Conservation (phyloP, 2,888 invertebrate genomes). For the Catotricha subobsoleta region DNA sequence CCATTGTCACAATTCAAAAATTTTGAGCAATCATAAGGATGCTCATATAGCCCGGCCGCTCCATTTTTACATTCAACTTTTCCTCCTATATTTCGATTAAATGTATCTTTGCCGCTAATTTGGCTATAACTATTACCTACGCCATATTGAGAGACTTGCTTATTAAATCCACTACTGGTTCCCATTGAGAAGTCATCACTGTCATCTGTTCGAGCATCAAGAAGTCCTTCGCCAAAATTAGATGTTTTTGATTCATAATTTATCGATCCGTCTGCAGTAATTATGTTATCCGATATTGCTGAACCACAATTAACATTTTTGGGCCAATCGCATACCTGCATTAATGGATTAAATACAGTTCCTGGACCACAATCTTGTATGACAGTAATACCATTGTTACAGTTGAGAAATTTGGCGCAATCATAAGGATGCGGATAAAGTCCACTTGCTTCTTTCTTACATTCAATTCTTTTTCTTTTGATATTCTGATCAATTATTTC, state of each 20-base stretch:
- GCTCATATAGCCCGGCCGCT: conserved; percentile 34
- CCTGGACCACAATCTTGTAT: conserved; percentile 42
- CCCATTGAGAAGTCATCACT: no score
- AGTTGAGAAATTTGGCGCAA: conserved; percentile 44
- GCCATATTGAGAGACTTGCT: no score
- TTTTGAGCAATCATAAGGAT: conserved; percentile 41
- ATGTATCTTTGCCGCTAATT: no score
- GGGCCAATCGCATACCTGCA: conserved; percentile 39
- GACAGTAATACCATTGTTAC: conserved; percentile 37
- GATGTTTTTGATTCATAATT: no score
- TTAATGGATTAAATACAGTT: conserved; percentile 38
- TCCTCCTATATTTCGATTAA: no score
- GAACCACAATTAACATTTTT: conserved; percentile 35
- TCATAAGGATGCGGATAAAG: conserved; percentile 38
- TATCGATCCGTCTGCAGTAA: no score
- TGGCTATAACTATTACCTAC: no score
- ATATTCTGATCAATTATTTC: no score
- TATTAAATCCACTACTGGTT: no score
- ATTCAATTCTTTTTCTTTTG: no score
- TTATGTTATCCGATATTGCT: no score
- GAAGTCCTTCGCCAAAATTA: neutral
- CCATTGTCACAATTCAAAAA: conserved; percentile 45
- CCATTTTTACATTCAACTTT: conserved; percentile 35
- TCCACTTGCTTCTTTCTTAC: conserved; percentile 33
- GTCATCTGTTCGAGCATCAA: neutral